These are phyloP conservation scores for Drosophila merina DNA, from an alignment of 2,888 invertebrate genomes.

Conservation along the genomic window DNA sequence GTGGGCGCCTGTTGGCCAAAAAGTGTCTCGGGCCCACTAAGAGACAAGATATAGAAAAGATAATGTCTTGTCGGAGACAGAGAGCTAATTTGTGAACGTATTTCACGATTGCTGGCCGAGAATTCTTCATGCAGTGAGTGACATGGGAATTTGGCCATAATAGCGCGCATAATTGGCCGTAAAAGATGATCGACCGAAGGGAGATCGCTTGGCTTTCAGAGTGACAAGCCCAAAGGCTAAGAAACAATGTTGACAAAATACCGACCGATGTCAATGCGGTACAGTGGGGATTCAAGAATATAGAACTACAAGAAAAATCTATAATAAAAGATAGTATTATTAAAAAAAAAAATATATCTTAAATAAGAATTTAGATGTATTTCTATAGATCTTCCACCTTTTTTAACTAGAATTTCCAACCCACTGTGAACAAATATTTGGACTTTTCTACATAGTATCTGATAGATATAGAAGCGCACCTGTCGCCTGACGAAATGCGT, in stretches of 20 bases:
- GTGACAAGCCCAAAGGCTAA: slow-evolving; percentile 62
- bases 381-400: too few species aligned
- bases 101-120: slow-evolving; percentile 53
- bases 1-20: slow-evolving; percentile 62
- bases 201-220: slow-evolving; percentile 51
- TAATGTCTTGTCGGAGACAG: slow-evolving; percentile 36
- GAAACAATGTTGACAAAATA: slow-evolving; percentile 47
- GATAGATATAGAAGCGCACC: slow-evolving; percentile 61
- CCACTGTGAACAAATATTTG: slow-evolving; percentile 29
- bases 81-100: slow-evolving; percentile 77
- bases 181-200: slow-evolving; percentile 45
- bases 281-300: slow-evolving; percentile 17
- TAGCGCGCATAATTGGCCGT: slow-evolving; percentile 74
- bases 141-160: slow-evolving; percentile 78
- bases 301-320: background rate
- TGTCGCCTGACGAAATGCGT: slow-evolving; percentile 68
- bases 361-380: too few species aligned
- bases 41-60: slow-evolving; percentile 50
- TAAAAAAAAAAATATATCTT: too few species aligned
- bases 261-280: slow-evolving; percentile 13
- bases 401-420: slow-evolving; percentile 7
- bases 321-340: too few species aligned
- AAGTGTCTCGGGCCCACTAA: slow-evolving; percentile 48
- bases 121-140: slow-evolving; percentile 72
- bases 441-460: slow-evolving; percentile 30